Percentiles rank a stretch among this genome's conserved stretches.
These are phyloP conservation scores for Petrocephalus sullivani DNA, from an alignment of 2,797 vertebrate genomes.

Conservation along the genomic window DNA sequence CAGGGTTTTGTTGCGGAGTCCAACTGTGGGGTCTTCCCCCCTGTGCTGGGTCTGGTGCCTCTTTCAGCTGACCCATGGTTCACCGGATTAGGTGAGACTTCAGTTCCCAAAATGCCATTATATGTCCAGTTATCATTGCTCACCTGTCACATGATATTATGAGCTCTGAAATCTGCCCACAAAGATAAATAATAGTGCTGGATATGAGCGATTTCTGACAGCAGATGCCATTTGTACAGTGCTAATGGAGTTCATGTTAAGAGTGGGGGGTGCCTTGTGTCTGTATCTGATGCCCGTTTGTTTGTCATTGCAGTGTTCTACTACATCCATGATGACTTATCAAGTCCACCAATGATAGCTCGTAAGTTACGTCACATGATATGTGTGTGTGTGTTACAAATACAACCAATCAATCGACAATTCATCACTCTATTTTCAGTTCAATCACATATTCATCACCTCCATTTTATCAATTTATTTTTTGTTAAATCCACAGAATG, in stretches of 20 bases:
- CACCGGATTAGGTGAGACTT: conserved; percentile 74
- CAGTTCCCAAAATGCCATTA: conserved; percentile 14
- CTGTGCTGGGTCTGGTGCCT: conserved; percentile 76
- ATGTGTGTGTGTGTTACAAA: too few species aligned
- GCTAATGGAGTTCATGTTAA: not conserved
- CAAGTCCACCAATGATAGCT: conserved; percentile 78
- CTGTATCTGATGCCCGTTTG: not conserved
- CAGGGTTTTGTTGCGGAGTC: conserved; percentile 88
- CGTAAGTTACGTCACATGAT: conserved; percentile 61
- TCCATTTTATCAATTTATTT: too few species aligned
- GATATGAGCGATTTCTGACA: not conserved
- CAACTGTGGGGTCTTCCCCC: conserved; percentile 88
- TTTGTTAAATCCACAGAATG: too few species aligned
- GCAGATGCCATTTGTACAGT: not conserved
- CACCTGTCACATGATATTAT: not conserved
- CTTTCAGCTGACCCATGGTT: conserved; percentile 94
- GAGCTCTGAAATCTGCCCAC: not conserved
- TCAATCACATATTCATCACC: too few species aligned
- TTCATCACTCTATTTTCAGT: too few species aligned
- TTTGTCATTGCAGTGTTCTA: conserved; percentile 71
- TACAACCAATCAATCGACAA: too few species aligned
- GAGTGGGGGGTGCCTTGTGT: not conserved
- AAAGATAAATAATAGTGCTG: not conserved
- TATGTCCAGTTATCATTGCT: not conserved
- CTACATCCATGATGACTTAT: conserved; percentile 87